phyloP scores from a whole-genome alignment of 2,797 vertebrate species.

The Falco berigora region DNA sequence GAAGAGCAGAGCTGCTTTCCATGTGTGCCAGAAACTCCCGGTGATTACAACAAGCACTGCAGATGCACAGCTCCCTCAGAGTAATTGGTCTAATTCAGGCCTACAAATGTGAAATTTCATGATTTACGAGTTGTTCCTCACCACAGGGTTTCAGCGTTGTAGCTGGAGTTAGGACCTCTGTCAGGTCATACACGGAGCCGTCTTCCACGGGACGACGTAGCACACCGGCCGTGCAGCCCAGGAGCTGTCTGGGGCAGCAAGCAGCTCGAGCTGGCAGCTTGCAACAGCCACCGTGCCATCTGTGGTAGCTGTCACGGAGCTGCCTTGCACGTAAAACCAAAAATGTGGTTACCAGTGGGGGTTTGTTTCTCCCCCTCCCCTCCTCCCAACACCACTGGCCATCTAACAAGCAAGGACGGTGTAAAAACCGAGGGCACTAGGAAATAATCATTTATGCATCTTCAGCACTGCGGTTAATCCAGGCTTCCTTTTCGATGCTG shows the following conservation, averaged over 20 bases:
- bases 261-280: neutral
- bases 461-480: neutral
- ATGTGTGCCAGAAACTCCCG: neutral
- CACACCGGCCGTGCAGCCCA: neutral
- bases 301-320: neutral
- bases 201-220: neutral
- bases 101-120: neutral
- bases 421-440: neutral
- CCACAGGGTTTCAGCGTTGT: neutral
- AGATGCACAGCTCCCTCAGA: neutral
- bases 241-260: neutral
- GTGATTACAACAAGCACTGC: neutral
- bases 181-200: neutral
- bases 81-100: neutral
- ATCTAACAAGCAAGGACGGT: neutral
- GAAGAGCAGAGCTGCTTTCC: neutral
- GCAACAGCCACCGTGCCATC: neutral
- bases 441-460: neutral
- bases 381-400: neutral
- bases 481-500: neutral
- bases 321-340: neutral
- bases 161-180: neutral
- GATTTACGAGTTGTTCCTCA: neutral
- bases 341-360: neutral
- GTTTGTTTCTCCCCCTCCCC: neutral